These are phyloP conservation scores for Oryzias javanicus DNA, from an alignment of 2,113 vertebrate species.

Conservation along the genomic window DNA sequence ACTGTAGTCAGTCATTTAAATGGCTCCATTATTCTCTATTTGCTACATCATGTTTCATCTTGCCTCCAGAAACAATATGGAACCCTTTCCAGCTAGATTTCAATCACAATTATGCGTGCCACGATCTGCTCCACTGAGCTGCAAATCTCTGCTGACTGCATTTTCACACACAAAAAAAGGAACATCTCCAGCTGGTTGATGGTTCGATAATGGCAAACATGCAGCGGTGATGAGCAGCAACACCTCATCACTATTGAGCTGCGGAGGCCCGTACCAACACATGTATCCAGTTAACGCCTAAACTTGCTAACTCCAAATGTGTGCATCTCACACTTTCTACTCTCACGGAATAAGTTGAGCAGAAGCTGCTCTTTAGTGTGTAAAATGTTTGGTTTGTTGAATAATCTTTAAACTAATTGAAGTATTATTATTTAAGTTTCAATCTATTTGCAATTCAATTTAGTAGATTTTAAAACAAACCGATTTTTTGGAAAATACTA, in stretches of 20 bases:
- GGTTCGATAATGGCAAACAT: conserved; percentile 11
- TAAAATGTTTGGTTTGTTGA: too few species aligned
- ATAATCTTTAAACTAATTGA: too few species aligned
- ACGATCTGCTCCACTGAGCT: conserved; percentile 24
- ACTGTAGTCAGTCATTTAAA: conserved; percentile 52
- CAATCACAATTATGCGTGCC: conserved; percentile 19
- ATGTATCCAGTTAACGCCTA: conserved; percentile 14
- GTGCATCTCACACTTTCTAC: conserved; percentile 28
- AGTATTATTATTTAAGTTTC: too few species aligned
- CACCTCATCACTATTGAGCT: conserved; percentile 4
- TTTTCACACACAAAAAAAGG: conserved; percentile 17
- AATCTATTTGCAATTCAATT: too few species aligned
- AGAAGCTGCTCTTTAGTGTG: too few species aligned
- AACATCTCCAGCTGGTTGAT: conserved; percentile 5
- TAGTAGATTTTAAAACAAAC: too few species aligned
- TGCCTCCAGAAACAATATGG: conserved; percentile 22
- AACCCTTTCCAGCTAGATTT: conserved; percentile 26
- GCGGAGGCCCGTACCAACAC: conserved; percentile 4
- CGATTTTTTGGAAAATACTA: too few species aligned
- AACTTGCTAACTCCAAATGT: conserved; percentile 26
- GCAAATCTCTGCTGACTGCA: conserved; percentile 1
- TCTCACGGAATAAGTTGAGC: neutral
- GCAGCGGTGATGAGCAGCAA: conserved; percentile 19
- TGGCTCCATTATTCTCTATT: conserved; percentile 26
- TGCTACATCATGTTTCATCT: conserved; percentile 28